Evolutionary conservation across 2,888 invertebrate genomes (phyloP).

Genomic region (Melieria crassipennis): DNA sequence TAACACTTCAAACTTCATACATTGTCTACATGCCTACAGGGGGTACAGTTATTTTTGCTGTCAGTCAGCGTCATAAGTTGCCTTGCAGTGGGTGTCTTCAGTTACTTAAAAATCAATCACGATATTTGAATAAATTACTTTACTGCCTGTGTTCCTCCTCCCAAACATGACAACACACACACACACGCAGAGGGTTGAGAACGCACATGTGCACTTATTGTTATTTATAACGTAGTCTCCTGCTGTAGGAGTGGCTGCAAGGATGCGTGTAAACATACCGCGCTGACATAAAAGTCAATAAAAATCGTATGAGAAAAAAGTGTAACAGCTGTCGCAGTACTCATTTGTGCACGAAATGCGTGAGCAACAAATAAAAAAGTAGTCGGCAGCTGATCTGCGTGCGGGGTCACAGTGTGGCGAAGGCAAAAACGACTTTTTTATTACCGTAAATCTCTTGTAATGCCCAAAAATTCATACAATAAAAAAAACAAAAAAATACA

Average conservation of each 20-base stretch:
- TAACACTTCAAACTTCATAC: no score
- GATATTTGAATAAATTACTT: constrained; percentile 8
- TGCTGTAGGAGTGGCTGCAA: background rate
- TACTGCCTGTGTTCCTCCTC: background rate
- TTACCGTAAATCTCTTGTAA: constrained; percentile 14
- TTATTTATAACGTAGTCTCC: background rate
- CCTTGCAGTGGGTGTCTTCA: background rate
- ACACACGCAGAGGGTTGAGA: background rate
- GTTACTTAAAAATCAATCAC: constrained; percentile 17
- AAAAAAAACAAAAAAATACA: no score
- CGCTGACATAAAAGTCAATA: constrained; percentile 1
- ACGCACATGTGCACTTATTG: background rate
- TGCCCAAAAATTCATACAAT: background rate
- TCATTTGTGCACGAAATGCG: background rate
- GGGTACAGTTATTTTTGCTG: no score
- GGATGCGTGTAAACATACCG: constrained; percentile 10
- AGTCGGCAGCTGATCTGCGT: no score
- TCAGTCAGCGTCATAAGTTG: no score
- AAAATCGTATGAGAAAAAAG: background rate
- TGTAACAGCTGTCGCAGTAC: constrained; percentile 8
- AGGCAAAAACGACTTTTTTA: no score
- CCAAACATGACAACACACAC: background rate
- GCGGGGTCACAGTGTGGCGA: no score
- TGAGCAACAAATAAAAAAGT: background rate
- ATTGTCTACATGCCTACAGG: no score